Conservation (phyloP, 2,797 vertebrate genomes). For the Parauchenoglanis punctatus region DNA sequence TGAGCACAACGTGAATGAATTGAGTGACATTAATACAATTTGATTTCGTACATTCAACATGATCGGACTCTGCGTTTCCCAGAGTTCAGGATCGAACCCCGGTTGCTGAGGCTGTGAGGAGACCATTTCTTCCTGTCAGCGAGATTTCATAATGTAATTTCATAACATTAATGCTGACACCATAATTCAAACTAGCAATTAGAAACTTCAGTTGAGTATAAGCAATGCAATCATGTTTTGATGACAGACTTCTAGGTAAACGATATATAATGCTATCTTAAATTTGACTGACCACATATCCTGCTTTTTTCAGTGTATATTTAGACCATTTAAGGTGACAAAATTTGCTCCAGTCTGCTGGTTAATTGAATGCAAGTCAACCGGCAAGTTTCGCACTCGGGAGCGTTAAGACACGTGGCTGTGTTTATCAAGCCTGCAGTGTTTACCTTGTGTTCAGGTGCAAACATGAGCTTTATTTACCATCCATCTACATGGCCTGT, state of each 20-base stretch:
- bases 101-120: background rate
- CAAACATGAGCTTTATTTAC: background rate
- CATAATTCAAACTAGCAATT: background rate
- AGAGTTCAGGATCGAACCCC: background rate
- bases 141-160: background rate
- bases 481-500: too few relatives aligned
- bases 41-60: background rate
- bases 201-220: background rate
- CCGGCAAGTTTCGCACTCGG: background rate
- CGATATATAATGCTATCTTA: too few relatives aligned
- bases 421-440: background rate
- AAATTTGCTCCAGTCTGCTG: background rate
- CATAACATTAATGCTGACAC: background rate
- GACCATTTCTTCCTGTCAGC: background rate
- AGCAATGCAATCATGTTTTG: background rate
- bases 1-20: background rate
- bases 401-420: background rate
- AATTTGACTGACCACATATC: too few relatives aligned
- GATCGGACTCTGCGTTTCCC: background rate
- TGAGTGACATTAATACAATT: too few relatives aligned
- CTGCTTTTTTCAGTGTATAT: background rate
- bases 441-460: background rate
- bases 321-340: background rate
- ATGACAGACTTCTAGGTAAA: background rate
- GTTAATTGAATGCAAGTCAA: background rate